phyloP scores from a whole-genome alignment of 1,140 invertebrate genomes.

The Leucophenga varia region DNA sequence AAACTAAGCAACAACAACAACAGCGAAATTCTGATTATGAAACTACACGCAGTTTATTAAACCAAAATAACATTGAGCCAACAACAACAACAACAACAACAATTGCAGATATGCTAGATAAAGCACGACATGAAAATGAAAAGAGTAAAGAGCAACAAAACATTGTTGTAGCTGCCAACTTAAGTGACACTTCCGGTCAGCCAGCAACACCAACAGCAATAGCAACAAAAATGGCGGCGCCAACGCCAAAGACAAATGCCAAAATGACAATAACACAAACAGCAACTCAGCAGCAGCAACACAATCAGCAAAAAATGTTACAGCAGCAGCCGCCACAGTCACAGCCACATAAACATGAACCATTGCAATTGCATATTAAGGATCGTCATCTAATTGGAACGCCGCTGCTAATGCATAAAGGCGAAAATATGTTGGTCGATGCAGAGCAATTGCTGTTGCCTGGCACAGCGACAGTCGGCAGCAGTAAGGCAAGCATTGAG shows the following conservation, averaged over 20 bases:
- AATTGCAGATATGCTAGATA: neutral
- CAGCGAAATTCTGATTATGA: conserved; percentile 16
- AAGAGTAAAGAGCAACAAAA: conserved; percentile 5
- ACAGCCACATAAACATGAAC: conserved; percentile 38
- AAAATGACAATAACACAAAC: conserved; percentile 1
- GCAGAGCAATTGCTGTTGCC: conserved; percentile 40
- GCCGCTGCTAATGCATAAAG: conserved; percentile 49
- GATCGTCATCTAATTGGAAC: conserved; percentile 55
- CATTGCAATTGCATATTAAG: conserved; percentile 47
- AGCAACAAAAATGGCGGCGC: neutral
- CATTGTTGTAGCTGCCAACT: neutral
- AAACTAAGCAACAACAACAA: conserved; percentile 14
- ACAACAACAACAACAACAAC: neutral
- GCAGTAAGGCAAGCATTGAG: no score
- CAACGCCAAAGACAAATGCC: neutral
- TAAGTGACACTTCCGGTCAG: conserved; percentile 23
- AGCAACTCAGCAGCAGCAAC: conserved; percentile 1
- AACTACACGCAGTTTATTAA: conserved; percentile 34
- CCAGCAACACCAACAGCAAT: conserved; percentile 1
- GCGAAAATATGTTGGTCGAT: conserved; percentile 44
- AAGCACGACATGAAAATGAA: no score
- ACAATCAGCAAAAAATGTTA: neutral
- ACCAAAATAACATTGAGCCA: conserved; percentile 10
- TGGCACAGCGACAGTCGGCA: conserved; percentile 42
- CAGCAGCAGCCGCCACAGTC: conserved; percentile 1